phyloP scores from a whole-genome alignment of 2,113 vertebrate genomes.

The Paracanthobrama guichenoti region DNA sequence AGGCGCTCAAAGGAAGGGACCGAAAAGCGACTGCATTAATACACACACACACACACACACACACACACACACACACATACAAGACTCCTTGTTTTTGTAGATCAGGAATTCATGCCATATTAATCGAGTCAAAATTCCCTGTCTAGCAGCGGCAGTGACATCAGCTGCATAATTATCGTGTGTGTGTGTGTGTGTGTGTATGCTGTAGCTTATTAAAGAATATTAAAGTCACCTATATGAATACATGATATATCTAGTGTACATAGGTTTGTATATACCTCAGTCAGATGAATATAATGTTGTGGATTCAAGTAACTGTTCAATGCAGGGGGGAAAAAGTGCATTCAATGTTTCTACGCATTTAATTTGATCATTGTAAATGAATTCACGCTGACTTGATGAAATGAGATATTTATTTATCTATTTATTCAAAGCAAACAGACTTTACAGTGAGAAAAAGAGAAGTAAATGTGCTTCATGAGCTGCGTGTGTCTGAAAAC shows the following conservation, averaged over 20 bases:
- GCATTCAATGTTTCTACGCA: slow-evolving; percentile 27
- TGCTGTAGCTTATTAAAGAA: background rate
- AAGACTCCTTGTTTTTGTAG: background rate
- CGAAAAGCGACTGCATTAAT: background rate
- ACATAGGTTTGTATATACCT: slow-evolving; percentile 34
- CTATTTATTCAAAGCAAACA: slow-evolving; percentile 30
- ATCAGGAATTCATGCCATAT: slow-evolving; percentile 25
- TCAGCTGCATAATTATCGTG: background rate
- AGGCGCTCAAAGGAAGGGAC: background rate
- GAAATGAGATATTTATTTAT: slow-evolving; percentile 8
- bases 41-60: background rate
- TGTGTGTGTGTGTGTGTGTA: background rate
- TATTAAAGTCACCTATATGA: background rate
- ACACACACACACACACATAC: background rate
- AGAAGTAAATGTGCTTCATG: background rate
- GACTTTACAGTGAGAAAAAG: background rate
- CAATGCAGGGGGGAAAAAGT: background rate
- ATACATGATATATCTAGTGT: slow-evolving; percentile 22
- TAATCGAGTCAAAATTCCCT: background rate
- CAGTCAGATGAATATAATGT: slow-evolving; percentile 5
- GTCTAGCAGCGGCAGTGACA: background rate
- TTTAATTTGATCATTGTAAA: background rate
- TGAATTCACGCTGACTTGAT: background rate
- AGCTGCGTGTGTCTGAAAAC: background rate
- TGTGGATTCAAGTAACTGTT: slow-evolving; percentile 10